Evolutionary conservation across 1,140 invertebrate species (phyloP).

Genomic region (Drosophila dunni): DNA sequence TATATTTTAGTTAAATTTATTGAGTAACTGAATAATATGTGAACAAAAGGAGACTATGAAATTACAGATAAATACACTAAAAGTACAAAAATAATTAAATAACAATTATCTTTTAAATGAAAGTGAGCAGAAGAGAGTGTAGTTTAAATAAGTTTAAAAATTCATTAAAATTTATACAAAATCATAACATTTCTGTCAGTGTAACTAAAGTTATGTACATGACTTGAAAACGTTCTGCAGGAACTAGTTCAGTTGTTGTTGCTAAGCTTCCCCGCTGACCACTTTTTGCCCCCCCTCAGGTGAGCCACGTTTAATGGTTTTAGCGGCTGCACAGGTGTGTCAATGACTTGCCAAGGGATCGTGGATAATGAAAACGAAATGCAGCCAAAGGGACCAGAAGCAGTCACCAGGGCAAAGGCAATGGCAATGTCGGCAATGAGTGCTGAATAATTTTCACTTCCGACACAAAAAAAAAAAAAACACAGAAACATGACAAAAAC

Average conservation of each 20-base stretch:
- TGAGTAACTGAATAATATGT: constrained; percentile 4
- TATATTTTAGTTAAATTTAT: constrained; percentile 10
- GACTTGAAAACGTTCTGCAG: no score
- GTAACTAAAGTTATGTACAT: no score
- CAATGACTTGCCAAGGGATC: constrained; percentile 72
- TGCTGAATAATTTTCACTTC: constrained; percentile 78
- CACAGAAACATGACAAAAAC: constrained; percentile 27
- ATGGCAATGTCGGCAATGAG: constrained; percentile 44
- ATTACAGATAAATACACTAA: no score
- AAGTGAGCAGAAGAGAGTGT: no score
- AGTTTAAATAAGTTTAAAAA: no score
- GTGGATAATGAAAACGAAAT: constrained; percentile 78
- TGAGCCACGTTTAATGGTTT: constrained; percentile 39
- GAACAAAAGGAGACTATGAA: no score
- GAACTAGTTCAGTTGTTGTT: no score
- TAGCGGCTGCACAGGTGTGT: constrained; percentile 67
- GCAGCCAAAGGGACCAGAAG: constrained; percentile 61
- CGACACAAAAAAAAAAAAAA: constrained; percentile 62
- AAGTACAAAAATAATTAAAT: no score
- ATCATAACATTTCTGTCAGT: no score
- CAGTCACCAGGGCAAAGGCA: constrained; percentile 72
- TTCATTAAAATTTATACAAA: no score
- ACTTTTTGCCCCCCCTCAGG: not conserved
- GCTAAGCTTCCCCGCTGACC: not conserved
- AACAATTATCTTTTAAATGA: no score